Evolutionary conservation across 2,797 vertebrate species (phyloP).

Genomic region (Cirrhinus molitorella): DNA sequence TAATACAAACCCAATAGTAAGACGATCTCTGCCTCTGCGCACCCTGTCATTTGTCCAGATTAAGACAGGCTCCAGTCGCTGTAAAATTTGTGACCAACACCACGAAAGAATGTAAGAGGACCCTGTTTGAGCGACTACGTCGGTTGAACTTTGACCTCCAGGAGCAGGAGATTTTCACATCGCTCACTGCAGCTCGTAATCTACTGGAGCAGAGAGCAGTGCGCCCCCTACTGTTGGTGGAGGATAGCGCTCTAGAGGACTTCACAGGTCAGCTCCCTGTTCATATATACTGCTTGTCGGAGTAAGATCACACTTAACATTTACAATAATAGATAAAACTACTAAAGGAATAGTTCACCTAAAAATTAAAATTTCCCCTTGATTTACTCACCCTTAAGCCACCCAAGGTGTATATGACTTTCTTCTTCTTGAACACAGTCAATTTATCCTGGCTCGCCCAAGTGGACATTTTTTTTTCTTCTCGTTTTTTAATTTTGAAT

Average conservation of each 20-base stretch:
- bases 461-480: too few relatives aligned
- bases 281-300: neutral
- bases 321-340: neutral
- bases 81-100: constrained; percentile 97
- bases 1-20: too few relatives aligned
- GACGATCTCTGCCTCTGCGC: too few relatives aligned
- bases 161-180: constrained; percentile 94
- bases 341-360: too few relatives aligned
- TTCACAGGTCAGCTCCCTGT: constrained; percentile 81
- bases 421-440: too few relatives aligned
- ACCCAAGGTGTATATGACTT: too few relatives aligned
- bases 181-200: constrained; percentile 90
- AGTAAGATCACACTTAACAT: neutral
- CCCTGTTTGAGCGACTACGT: constrained; percentile 83
- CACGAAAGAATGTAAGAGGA: constrained; percentile 92
- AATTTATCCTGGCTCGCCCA: too few relatives aligned
- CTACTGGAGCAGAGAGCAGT: constrained; percentile 86
- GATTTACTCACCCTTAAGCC: too few relatives aligned
- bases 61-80: constrained; percentile 80
- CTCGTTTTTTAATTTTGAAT: too few relatives aligned
- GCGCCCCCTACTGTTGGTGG: constrained; percentile 90
- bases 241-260: constrained; percentile 89
- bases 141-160: constrained; percentile 87
- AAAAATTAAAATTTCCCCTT: too few relatives aligned
- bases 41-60: constrained; percentile 76